Conservation (phyloP, 2,888 invertebrate species). For the Chymomyza fuscimana region DNA sequence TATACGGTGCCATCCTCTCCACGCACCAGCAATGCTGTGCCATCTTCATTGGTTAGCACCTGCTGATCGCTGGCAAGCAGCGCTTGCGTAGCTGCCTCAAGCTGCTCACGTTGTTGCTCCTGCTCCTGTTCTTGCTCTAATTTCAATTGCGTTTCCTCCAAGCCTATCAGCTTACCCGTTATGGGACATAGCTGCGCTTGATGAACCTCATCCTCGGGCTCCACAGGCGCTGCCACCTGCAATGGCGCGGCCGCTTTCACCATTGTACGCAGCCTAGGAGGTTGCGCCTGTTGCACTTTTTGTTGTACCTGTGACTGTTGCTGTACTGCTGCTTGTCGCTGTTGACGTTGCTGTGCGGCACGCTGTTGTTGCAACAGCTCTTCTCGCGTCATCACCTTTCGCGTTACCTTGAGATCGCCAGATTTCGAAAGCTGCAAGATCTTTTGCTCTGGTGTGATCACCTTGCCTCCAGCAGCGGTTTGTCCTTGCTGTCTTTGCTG, state of each 20-base stretch:
- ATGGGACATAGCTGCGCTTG: constrained; percentile 84
- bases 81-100: constrained; percentile 71
- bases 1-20: constrained; percentile 88
- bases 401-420: constrained; percentile 81
- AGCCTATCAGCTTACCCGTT: constrained; percentile 82
- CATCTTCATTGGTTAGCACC: constrained; percentile 81
- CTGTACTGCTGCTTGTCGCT: constrained; percentile 54
- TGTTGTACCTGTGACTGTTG: constrained; percentile 66
- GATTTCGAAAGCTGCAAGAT: constrained; percentile 81
- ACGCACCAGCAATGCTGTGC: constrained; percentile 87
- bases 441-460: constrained; percentile 79
- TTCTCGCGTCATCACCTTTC: constrained; percentile 78
- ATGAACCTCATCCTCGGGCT: constrained; percentile 65
- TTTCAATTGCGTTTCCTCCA: constrained; percentile 81
- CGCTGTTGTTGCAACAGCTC: constrained; percentile 68
- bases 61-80: constrained; percentile 76
- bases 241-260: background rate
- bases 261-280: constrained; percentile 75
- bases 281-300: constrained; percentile 82
- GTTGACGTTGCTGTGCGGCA: constrained; percentile 61
- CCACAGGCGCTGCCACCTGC: constrained; percentile 22
- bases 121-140: constrained; percentile 70
- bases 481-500: constrained; percentile 34
- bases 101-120: constrained; percentile 68
- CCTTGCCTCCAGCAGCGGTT: constrained; percentile 43